Percentiles rank a stretch among this genome's conserved stretches.
These are phyloP conservation scores for Nannospalax galili DNA, from an alignment of 2,113 vertebrate species.

Conservation along the genomic window DNA sequence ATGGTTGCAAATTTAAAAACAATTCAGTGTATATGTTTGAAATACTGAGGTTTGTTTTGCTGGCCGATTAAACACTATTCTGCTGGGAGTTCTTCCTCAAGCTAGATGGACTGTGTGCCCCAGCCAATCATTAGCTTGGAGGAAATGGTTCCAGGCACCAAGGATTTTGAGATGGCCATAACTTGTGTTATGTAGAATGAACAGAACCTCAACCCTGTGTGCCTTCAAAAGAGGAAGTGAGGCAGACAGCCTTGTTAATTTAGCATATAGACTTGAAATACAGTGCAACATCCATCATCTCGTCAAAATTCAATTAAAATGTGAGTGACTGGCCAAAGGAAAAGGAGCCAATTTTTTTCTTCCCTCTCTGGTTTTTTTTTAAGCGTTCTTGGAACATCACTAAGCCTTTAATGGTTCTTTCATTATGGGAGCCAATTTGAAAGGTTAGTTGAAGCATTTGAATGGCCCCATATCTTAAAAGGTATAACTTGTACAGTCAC, in stretches of 20 bases:
- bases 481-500: conserved; percentile 68
- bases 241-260: conserved; percentile 90
- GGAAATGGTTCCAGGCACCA: conserved; percentile 75
- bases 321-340: conserved; percentile 83
- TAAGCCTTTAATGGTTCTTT: conserved; percentile 86
- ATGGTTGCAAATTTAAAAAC: conserved; percentile 26
- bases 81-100: conserved; percentile 49
- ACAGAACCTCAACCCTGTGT: conserved; percentile 82
- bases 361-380: conserved; percentile 27
- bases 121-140: conserved; percentile 46
- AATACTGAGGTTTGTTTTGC: conserved; percentile 50
- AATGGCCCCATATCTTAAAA: conserved; percentile 81
- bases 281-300: conserved; percentile 88
- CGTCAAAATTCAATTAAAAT: conserved; percentile 89
- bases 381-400: conserved; percentile 84
- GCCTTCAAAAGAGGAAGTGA: conserved; percentile 85
- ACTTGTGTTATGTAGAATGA: conserved; percentile 83
- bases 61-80: conserved; percentile 58
- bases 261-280: conserved; percentile 89
- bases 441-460: conserved; percentile 81
- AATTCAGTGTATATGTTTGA: conserved; percentile 45
- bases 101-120: conserved; percentile 31
- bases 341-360: conserved; percentile 84
- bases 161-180: conserved; percentile 71
- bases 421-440: conserved; percentile 84